Percentiles rank a stretch among this genome's conserved stretches.
Evolutionary conservation across 2,888 invertebrate species (phyloP).

Genomic region (Odontothrips loti): DNA sequence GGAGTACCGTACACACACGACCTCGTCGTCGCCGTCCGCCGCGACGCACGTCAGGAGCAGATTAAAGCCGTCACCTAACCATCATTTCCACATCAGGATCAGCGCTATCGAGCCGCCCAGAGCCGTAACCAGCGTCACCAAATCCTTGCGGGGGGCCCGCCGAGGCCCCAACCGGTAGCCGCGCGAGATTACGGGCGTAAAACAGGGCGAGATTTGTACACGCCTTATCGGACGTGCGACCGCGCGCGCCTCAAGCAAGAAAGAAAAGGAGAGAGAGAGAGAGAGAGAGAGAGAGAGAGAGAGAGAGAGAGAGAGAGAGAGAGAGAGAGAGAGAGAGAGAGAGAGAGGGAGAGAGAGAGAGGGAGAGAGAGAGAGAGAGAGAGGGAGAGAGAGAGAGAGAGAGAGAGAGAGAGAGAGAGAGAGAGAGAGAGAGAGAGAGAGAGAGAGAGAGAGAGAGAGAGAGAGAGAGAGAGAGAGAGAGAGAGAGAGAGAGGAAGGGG

Average conservation of each 20-base stretch:
- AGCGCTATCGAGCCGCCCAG: background rate
- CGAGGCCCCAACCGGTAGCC: background rate
- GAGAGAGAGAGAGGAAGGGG: constrained; percentile 27
- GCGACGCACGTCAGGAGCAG: constrained; percentile 29
- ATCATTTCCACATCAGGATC: constrained; percentile 31
- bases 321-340: background rate
- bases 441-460: background rate
- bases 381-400: background rate
- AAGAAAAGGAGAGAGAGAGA: too few relatives aligned
- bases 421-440: background rate
- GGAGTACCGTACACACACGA: background rate
- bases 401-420: background rate
- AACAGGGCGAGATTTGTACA: background rate
- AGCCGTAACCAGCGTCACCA: background rate
- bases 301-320: background rate
- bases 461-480: constrained; percentile 25
- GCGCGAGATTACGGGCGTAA: background rate
- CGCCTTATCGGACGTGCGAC: too few relatives aligned
- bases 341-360: constrained; percentile 13
- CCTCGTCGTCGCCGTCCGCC: background rate
- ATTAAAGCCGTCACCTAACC: constrained; percentile 18
- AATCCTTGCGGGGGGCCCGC: background rate
- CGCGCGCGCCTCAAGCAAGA: too few relatives aligned
- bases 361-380: constrained; percentile 20
- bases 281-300: background rate